Percentiles rank a stretch among this genome's conserved stretches.
These are phyloP conservation scores for Taeniopygia guttata DNA, from an alignment of 2,797 vertebrate species.

Conservation along the genomic window DNA sequence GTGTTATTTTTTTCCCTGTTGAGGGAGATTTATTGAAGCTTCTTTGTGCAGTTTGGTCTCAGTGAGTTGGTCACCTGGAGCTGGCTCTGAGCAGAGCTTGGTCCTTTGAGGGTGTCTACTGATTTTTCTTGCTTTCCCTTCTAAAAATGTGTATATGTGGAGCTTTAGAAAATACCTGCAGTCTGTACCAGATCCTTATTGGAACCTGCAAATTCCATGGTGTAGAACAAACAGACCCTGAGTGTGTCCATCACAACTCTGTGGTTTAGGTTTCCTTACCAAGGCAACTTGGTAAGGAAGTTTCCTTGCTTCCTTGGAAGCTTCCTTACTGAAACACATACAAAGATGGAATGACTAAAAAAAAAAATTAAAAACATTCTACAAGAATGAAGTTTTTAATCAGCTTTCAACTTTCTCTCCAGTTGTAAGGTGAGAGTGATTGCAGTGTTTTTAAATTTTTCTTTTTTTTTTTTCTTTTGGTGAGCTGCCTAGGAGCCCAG, in stretches of 20 bases:
- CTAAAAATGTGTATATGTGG: not conserved
- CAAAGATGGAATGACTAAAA: no score
- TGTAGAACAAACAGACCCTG: not conserved
- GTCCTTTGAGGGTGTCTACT: rapidly evolving
- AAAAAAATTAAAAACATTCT: no score
- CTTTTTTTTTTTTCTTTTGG: no score
- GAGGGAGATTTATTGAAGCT: not conserved
- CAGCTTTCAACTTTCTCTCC: no score
- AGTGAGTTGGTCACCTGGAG: not conserved
- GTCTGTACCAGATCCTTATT: not conserved
- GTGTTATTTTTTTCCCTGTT: not conserved
- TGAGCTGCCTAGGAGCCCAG: not conserved
- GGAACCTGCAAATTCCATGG: rapidly evolving
- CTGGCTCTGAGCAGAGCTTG: not conserved
- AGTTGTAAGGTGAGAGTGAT: no score
- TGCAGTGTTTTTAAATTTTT: no score
- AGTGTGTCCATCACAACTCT: not conserved
- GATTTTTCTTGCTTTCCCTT: not conserved
- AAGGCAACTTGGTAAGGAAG: no score
- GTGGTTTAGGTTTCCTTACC: not conserved
- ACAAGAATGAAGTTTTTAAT: no score
- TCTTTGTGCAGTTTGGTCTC: rapidly evolving
- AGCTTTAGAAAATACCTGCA: not conserved
- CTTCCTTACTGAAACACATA: no score
- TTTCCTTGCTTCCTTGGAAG: no score